Conservation (phyloP, 2,113 vertebrate species). For the Neodontobutis hainanensis region DNA sequence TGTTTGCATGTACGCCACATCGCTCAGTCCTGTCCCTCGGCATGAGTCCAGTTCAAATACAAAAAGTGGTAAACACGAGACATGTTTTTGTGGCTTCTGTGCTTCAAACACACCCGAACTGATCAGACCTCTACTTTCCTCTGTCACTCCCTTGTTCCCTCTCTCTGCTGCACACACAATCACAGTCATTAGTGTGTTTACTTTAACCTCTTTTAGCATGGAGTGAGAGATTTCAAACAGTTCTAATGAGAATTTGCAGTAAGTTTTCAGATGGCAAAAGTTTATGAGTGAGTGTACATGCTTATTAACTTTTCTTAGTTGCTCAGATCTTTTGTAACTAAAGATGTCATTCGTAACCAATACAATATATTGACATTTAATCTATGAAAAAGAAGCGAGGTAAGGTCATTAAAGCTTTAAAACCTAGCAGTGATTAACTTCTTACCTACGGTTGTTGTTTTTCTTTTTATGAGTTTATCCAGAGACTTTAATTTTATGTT, state of each 20-base stretch:
- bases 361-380: constrained; percentile 56
- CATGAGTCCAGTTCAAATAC: constrained; percentile 73
- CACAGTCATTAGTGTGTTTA: constrained; percentile 74
- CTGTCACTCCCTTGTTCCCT: constrained; percentile 12
- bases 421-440: background rate
- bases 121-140: constrained; percentile 43
- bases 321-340: constrained; percentile 36
- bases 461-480: too few species aligned
- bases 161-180: constrained; percentile 46
- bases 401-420: background rate
- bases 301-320: constrained; percentile 30
- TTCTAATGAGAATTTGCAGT: constrained; percentile 70
- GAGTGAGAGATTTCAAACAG: constrained; percentile 52
- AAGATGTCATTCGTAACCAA: constrained; percentile 46
- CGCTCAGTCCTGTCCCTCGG: constrained; percentile 37
- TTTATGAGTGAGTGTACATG: constrained; percentile 45
- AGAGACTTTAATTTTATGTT: background rate
- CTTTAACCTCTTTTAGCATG: constrained; percentile 50
- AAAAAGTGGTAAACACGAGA: constrained; percentile 53
- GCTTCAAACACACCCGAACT: constrained; percentile 34
- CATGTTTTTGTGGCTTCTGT: constrained; percentile 52
- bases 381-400: constrained; percentile 21
- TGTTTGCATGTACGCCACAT: constrained; percentile 24
- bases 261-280: constrained; percentile 51
- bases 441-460: too few species aligned